phyloP scores from a whole-genome alignment of 2,113 vertebrate species.

The Brachyistius frenatus region DNA sequence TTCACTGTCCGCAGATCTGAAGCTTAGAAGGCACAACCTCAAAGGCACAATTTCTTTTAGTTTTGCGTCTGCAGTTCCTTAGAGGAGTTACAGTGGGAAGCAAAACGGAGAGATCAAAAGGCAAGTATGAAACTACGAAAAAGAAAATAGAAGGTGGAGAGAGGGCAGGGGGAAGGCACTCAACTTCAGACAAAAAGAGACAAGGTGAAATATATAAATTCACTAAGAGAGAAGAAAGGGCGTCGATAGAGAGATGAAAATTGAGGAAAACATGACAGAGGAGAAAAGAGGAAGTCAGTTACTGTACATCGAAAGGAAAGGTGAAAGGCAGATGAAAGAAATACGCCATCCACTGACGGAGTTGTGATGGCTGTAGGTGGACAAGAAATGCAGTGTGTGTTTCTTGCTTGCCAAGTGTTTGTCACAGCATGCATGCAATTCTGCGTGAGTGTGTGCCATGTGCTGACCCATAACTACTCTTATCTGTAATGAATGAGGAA shows the following conservation, averaged over 20 bases:
- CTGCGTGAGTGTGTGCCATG: slow-evolving; percentile 19
- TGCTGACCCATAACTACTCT: slow-evolving; percentile 62
- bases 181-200: slow-evolving; percentile 26
- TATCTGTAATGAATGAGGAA: slow-evolving; percentile 58
- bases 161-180: not conserved
- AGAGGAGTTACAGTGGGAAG: slow-evolving; percentile 6
- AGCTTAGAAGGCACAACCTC: slow-evolving; percentile 8
- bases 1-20: not conserved
- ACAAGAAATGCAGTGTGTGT: slow-evolving; percentile 5
- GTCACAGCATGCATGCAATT: slow-evolving; percentile 16
- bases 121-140: slow-evolving; percentile 8
- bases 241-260: slow-evolving; percentile 28
- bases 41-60: slow-evolving; percentile 6
- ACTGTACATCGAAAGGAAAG: slow-evolving; percentile 1
- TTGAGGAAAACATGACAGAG: slow-evolving; percentile 18
- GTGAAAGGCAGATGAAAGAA: slow-evolving; percentile 42
- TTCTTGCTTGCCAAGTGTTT: slow-evolving; percentile 15
- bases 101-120: slow-evolving; percentile 31
- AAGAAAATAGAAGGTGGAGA: slow-evolving; percentile 13
- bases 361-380: slow-evolving; percentile 10
- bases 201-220: slow-evolving; percentile 18
- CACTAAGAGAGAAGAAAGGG: not conserved
- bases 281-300: slow-evolving; percentile 9
- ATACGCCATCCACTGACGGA: slow-evolving; percentile 7
- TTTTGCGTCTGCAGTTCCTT: not conserved